Conservation (phyloP, 2,888 invertebrate species). For the Perizoma flavofasciatum region DNA sequence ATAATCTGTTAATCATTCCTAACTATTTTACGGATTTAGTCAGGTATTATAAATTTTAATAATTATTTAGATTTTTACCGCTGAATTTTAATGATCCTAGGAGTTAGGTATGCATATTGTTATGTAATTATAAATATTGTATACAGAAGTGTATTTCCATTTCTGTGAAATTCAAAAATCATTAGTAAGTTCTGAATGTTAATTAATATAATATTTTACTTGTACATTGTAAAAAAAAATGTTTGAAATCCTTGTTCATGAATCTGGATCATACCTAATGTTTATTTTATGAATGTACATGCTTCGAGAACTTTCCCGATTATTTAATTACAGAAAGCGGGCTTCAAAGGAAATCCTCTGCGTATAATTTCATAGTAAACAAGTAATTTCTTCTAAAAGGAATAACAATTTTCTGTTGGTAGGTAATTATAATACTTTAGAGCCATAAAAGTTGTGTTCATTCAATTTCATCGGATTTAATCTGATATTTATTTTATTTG, state of each 20-base stretch:
- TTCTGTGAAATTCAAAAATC: too few relatives aligned
- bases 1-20: too few relatives aligned
- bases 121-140: not conserved
- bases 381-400: slow-evolving; percentile 38
- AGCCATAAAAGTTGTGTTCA: slow-evolving; percentile 18
- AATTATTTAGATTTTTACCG: too few relatives aligned
- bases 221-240: too few relatives aligned
- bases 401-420: slow-evolving; percentile 28
- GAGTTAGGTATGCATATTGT: too few relatives aligned
- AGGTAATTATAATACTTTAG: slow-evolving; percentile 15
- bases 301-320: slow-evolving; percentile 26
- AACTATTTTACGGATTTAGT: too few relatives aligned
- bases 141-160: too few relatives aligned
- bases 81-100: too few relatives aligned
- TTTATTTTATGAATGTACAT: slow-evolving; percentile 10
- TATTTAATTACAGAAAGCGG: slow-evolving; percentile 41
- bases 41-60: too few relatives aligned
- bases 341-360: slow-evolving; percentile 34
- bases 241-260: too few relatives aligned
- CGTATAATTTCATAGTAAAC: slow-evolving; percentile 44
- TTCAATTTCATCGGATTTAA: slow-evolving; percentile 20
- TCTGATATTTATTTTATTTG: not conserved
- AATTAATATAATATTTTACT: too few relatives aligned
- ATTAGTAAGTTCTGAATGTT: too few relatives aligned
- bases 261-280: not conserved